Evolutionary conservation across 2,797 vertebrate genomes (phyloP).

Genomic region (Ataeniobius toweri): DNA sequence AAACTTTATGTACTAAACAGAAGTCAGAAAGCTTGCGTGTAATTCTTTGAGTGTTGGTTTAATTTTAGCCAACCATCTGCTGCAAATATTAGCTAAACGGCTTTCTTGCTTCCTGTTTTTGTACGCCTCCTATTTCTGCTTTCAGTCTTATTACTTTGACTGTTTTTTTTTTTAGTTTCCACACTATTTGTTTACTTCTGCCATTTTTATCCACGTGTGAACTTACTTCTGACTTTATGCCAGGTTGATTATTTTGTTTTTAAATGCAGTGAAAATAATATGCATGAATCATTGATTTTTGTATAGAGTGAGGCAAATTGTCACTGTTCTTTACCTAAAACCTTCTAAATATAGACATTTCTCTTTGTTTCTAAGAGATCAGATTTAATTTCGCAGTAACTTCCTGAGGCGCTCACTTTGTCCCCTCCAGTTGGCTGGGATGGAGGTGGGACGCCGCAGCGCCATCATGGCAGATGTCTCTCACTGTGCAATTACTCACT

Average conservation of each 20-base stretch:
- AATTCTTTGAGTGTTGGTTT: slow-evolving; percentile 22
- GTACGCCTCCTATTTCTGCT: slow-evolving; percentile 28
- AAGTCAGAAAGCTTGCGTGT: slow-evolving; percentile 15
- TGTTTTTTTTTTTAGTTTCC: slow-evolving; percentile 16
- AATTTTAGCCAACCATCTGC: slow-evolving; percentile 44
- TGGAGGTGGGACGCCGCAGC: slow-evolving; percentile 22
- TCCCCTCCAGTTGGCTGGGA: slow-evolving; percentile 20
- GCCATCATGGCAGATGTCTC: slow-evolving; percentile 66
- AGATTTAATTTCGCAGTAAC: slow-evolving; percentile 11
- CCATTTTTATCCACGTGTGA: not conserved
- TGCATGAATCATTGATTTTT: not conserved
- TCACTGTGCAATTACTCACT: slow-evolving; percentile 70
- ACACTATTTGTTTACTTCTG: not conserved
- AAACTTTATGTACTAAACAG: slow-evolving; percentile 5
- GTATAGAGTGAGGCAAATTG: not conserved
- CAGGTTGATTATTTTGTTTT: not conserved
- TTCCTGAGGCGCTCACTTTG: slow-evolving; percentile 23
- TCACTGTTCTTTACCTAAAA: slow-evolving; percentile 11
- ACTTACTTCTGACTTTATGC: not conserved
- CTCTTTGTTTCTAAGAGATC: not conserved
- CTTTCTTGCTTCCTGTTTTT: slow-evolving; percentile 12
- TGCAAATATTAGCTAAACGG: slow-evolving; percentile 17
- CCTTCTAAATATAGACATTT: slow-evolving; percentile 26
- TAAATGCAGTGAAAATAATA: slow-evolving; percentile 18
- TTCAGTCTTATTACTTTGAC: slow-evolving; percentile 21